Percentiles rank a stretch among this genome's conserved stretches.
These are phyloP conservation scores for Acipenser ruthenus DNA, from an alignment of 2,797 vertebrate genomes.

Conservation along the genomic window DNA sequence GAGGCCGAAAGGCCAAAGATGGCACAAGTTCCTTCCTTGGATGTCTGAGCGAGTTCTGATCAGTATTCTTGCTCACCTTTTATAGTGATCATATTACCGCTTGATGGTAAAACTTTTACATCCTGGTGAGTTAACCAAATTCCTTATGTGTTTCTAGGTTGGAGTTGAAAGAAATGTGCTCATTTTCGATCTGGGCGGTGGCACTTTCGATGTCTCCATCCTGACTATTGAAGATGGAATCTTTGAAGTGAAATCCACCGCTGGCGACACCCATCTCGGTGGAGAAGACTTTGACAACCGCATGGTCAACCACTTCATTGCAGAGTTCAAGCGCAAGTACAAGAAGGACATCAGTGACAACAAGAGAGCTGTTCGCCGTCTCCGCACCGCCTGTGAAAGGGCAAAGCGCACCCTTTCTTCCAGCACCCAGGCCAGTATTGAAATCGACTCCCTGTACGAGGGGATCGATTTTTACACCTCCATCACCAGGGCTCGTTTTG, in stretches of 20 bases:
- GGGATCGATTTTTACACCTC: slow-evolving; percentile 83
- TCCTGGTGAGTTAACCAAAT: not conserved
- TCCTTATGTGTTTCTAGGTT: slow-evolving; percentile 21
- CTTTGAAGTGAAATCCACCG: slow-evolving; percentile 79
- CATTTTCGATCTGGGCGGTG: slow-evolving; percentile 80
- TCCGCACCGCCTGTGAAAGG: slow-evolving; percentile 68
- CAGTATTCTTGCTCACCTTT: too few species aligned
- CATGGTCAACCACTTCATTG: slow-evolving; percentile 77
- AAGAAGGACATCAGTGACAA: slow-evolving; percentile 80
- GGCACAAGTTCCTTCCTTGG: slow-evolving; percentile 56
- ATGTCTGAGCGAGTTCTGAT: slow-evolving; percentile 53
- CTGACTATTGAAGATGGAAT: slow-evolving; percentile 80
- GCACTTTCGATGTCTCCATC: slow-evolving; percentile 81
- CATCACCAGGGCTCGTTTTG: slow-evolving; percentile 79
- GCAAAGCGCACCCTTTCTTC: slow-evolving; percentile 71
- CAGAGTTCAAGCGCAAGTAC: slow-evolving; percentile 77
- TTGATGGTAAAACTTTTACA: too few species aligned
- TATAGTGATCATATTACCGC: too few species aligned
- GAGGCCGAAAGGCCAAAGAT: slow-evolving; percentile 50
- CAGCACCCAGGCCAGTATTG: slow-evolving; percentile 70
- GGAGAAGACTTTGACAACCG: slow-evolving; percentile 78
- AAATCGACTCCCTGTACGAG: slow-evolving; percentile 75
- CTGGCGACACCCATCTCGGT: slow-evolving; percentile 75
- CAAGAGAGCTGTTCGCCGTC: slow-evolving; percentile 72
- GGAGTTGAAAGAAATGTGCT: slow-evolving; percentile 71